phyloP scores from a whole-genome alignment of 1,140 invertebrate species.

The Drosophila baimaii region DNA sequence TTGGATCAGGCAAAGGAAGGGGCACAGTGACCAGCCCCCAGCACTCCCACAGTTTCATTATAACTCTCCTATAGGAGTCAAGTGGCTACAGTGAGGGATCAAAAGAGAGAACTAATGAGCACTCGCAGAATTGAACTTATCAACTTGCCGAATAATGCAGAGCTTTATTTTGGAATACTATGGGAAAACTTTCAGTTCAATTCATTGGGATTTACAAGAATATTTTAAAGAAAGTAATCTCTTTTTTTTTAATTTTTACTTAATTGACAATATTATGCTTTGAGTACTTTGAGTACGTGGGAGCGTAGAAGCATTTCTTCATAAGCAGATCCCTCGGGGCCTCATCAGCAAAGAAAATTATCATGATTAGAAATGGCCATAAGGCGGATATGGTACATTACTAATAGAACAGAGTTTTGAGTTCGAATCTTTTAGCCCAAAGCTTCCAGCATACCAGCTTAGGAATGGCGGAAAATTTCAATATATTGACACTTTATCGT shows the following conservation, averaged over 20 bases:
- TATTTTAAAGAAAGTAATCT: too few relatives aligned
- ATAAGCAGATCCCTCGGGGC: constrained; percentile 19
- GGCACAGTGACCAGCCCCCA: constrained; percentile 11
- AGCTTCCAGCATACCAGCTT: too few relatives aligned
- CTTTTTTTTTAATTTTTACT: too few relatives aligned
- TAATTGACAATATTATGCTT: too few relatives aligned
- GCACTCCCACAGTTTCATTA: constrained; percentile 7
- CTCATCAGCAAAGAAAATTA: background rate
- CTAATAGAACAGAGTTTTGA: constrained; percentile 34
- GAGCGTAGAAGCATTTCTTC: constrained; percentile 45
- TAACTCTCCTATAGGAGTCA: background rate
- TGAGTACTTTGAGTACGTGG: too few relatives aligned
- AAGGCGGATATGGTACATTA: background rate
- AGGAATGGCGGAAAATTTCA: too few relatives aligned
- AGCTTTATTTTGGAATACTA: background rate
- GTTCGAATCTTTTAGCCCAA: too few relatives aligned
- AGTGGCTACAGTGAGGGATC: constrained; percentile 1
- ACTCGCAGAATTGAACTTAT: background rate
- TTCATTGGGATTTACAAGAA: background rate
- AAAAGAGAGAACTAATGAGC: background rate
- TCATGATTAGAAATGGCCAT: constrained; percentile 23
- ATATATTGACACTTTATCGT: too few relatives aligned
- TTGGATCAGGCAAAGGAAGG: constrained; percentile 55
- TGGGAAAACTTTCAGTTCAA: background rate
- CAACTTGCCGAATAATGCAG: background rate